Evolutionary conservation across 1,140 invertebrate species (phyloP), one percentile per base, ranked within the genome.

Genomic region (Saccostrea echinata): DNA sequence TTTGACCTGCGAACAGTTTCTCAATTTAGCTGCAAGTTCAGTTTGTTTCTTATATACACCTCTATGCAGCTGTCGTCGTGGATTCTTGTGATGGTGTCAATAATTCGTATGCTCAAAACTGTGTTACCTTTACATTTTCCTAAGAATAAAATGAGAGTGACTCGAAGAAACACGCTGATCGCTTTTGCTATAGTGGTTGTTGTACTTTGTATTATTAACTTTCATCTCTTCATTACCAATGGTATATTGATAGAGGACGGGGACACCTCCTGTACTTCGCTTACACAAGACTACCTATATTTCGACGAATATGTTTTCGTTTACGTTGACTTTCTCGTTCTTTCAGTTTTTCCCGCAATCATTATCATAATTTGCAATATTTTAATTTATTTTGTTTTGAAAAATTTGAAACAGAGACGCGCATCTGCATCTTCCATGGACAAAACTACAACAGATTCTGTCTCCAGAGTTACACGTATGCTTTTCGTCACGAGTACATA

Each of bases 51-150:
- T 4, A 87, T 89, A 13, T 91, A 91, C 76, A 81, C 86, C 33
- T 71, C 84, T 9, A 86, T 90, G 85, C 87, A 91, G 52, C 61
- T 87, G 18, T 91, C 90, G 9, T 81, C 90, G 3, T 91, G 91
- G 91, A 87, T 89, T 16, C 71, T 91, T 16, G 91, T 90, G 8
- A 6, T 88, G 8, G 86, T 91, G 3, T 87, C 91, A 0, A 35
- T 90, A 0, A 84, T 90, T 43, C 90, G 91, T 12, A 89, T 91
- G 68, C 57, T 91, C 52, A 88, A 88, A 43, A 88, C 87, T 1
- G 84, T 86, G 30, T 24, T 84, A 30, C 82, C 91, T 12, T 61
- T 86, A 33, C 64, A 51, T 21, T 86, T 82, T 76, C 35, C 80
- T 6, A 76, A n/a, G 3, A 83, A 24, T 35, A 90, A 90, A 84